These are phyloP conservation scores for Romanomermis culicivorax DNA, from an alignment of 2,888 invertebrate species.

Conservation along the genomic window DNA sequence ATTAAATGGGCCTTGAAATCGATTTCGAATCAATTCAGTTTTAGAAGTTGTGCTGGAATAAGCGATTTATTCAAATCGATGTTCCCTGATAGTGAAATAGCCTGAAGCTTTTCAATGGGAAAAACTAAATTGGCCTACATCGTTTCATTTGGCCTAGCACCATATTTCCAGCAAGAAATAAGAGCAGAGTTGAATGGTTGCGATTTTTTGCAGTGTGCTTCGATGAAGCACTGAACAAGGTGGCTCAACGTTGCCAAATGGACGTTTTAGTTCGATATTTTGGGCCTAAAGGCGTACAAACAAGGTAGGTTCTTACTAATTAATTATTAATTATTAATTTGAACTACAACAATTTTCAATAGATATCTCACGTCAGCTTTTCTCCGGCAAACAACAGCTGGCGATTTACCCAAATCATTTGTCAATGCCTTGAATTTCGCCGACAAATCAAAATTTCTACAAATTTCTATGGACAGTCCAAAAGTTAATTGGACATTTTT, in stretches of 20 bases:
- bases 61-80: neutral
- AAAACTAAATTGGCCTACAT: conserved; percentile 10
- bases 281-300: conserved; percentile 12
- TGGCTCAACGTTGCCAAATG: conserved; percentile 16
- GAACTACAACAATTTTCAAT: too few species aligned
- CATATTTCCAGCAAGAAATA: conserved; percentile 13
- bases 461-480: too few species aligned
- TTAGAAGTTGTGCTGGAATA: neutral
- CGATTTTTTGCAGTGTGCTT: conserved; percentile 14
- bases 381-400: neutral
- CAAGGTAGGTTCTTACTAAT: too few species aligned
- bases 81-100: conserved; percentile 12
- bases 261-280: conserved; percentile 19
- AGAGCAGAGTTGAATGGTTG: conserved; percentile 6
- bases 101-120: conserved; percentile 3
- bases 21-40: neutral
- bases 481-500: too few species aligned
- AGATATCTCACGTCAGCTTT: neutral
- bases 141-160: conserved; percentile 13
- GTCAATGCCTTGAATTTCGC: neutral
- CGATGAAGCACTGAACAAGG: conserved; percentile 15
- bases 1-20: neutral
- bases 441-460: too few species aligned
- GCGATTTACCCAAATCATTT: neutral
- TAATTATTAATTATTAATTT: too few species aligned